Percentiles rank a stretch among this genome's conserved stretches.
Conservation (phyloP, 2,113 vertebrate genomes). For the Hiodon tergisus region DNA sequence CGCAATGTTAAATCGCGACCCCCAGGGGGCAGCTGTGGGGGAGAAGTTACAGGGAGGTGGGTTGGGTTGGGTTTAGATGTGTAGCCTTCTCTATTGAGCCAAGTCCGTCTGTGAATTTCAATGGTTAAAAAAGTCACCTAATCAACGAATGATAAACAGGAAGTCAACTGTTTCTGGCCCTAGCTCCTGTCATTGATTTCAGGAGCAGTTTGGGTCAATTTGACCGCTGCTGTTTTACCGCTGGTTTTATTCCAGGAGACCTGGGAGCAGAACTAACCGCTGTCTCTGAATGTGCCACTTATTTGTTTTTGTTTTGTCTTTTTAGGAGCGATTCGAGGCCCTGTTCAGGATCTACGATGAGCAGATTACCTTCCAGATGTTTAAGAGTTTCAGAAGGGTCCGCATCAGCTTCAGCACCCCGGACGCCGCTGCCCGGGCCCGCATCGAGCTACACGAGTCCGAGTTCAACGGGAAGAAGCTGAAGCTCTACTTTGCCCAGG, state of each 20-base stretch:
- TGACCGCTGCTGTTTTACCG: too few species aligned
- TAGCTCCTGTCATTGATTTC: too few species aligned
- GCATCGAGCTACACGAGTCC: slow-evolving; percentile 86
- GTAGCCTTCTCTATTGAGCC: too few species aligned
- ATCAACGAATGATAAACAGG: too few species aligned
- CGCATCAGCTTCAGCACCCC: slow-evolving; percentile 92
- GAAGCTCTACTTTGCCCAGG: slow-evolving; percentile 94
- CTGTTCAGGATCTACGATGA: slow-evolving; percentile 86
- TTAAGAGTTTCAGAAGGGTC: slow-evolving; percentile 92
- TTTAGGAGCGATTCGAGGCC: slow-evolving; percentile 86
- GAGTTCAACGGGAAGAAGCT: slow-evolving; percentile 86
- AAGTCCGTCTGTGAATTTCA: too few species aligned
- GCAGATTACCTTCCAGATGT: slow-evolving; percentile 85
- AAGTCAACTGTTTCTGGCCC: too few species aligned
- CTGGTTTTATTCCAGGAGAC: not conserved
- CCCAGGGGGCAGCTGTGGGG: too few species aligned
- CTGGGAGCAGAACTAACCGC: not conserved
- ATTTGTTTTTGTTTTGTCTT: slow-evolving; percentile 11
- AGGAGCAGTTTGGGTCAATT: too few species aligned
- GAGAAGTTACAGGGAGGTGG: too few species aligned
- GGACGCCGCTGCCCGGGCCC: slow-evolving; percentile 85
- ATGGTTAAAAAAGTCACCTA: too few species aligned
- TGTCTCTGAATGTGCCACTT: not conserved
- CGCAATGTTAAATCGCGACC: too few species aligned
- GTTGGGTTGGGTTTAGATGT: too few species aligned